Conservation (phyloP, 2,797 vertebrate species). For the Falco rusticolus region DNA sequence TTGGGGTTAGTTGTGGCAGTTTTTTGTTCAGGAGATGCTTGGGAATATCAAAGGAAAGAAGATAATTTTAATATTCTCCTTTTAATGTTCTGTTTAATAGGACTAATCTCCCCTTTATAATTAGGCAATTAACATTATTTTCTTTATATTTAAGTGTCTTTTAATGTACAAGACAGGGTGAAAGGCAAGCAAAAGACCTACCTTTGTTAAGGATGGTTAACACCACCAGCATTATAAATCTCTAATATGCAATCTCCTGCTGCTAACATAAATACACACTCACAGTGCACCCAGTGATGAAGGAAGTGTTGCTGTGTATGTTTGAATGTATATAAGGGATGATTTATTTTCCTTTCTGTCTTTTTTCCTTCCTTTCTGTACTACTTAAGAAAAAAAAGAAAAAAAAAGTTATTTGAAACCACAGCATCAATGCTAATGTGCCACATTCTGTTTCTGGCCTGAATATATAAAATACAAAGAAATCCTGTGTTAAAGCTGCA, state of each 20-base stretch:
- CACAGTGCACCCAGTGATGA: constrained; percentile 15
- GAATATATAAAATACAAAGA: constrained; percentile 58
- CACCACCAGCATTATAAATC: not conserved
- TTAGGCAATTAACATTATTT: not conserved
- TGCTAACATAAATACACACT: constrained; percentile 56
- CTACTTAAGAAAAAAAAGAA: not conserved
- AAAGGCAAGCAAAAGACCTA: not conserved
- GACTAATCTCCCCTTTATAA: not conserved
- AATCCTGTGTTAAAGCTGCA: constrained; percentile 33
- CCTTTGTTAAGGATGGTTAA: not conserved
- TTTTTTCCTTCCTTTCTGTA: constrained; percentile 46
- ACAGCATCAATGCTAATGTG: constrained; percentile 49
- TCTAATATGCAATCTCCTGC: constrained; percentile 46
- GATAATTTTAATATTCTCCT: constrained; percentile 2
- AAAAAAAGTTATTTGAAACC: not conserved
- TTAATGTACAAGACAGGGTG: not conserved
- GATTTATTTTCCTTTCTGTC: constrained; percentile 38
- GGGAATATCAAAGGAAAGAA: not conserved
- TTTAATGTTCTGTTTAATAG: not conserved
- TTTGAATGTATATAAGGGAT: constrained; percentile 61
- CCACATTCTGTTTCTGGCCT: constrained; percentile 46
- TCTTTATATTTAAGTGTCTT: not conserved
- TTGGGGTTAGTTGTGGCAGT: not conserved
- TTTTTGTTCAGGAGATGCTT: not conserved
- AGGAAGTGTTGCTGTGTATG: constrained; percentile 52